Percentiles rank a stretch among this genome's conserved stretches.
Evolutionary conservation across 1,140 invertebrate genomes (phyloP).

Genomic region (Centruroides sculpturatus): DNA sequence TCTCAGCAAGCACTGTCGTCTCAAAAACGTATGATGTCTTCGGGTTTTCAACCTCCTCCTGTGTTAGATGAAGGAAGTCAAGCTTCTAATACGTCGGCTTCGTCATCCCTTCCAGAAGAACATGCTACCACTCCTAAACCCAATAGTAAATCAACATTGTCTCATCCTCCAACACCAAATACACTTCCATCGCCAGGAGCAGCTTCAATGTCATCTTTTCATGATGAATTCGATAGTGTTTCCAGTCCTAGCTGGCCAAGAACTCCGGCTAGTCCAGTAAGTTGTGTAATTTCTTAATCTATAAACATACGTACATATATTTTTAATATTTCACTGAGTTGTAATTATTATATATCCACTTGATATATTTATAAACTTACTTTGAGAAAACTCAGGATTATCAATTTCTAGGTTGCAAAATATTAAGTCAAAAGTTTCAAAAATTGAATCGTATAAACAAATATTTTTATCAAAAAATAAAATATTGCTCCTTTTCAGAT

Average conservation of each 20-base stretch:
- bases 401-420: too few species aligned
- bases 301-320: too few species aligned
- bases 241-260: conserved; percentile 57
- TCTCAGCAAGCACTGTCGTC: too few species aligned
- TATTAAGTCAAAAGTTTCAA: too few species aligned
- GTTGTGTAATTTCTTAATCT: conserved; percentile 20
- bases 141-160: conserved; percentile 2
- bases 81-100: conserved; percentile 11
- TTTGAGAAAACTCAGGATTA: too few species aligned
- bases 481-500: too few species aligned
- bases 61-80: conserved; percentile 22
- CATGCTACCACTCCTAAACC: conserved; percentile 3
- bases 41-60: conserved; percentile 15
- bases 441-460: too few species aligned
- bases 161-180: conserved; percentile 52
- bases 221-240: conserved; percentile 79
- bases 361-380: too few species aligned
- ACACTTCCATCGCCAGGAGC: conserved; percentile 62
- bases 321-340: too few species aligned
- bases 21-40: too few species aligned
- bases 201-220: conserved; percentile 54
- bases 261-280: conserved; percentile 78
- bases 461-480: too few species aligned
- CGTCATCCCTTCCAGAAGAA: conserved; percentile 20
- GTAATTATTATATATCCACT: too few species aligned